These are phyloP conservation scores for Pocillopora verrucosa DNA, from an alignment of 64 coral and sea anemone genomes.

Conservation along the genomic window DNA sequence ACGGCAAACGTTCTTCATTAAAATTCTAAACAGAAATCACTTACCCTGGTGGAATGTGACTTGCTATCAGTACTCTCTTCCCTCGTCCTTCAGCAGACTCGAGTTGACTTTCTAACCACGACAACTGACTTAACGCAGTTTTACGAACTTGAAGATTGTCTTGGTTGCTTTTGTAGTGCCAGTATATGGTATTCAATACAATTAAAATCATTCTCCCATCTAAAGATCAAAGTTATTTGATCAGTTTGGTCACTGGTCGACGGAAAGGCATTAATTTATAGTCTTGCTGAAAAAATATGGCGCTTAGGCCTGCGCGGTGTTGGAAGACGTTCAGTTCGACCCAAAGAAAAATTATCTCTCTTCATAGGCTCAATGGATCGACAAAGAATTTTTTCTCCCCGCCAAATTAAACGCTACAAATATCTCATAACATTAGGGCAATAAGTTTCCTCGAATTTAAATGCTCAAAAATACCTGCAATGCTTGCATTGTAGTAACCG, in stretches of 20 bases:
- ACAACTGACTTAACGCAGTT: slow-evolving; percentile 33
- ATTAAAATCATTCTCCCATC: slow-evolving; percentile 46
- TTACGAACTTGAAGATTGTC: neutral
- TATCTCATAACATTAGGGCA: too few relatives aligned
- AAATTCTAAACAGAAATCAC: neutral
- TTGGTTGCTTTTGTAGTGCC: neutral
- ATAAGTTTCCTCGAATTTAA: neutral
- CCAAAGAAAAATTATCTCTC: too few relatives aligned
- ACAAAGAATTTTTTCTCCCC: too few relatives aligned
- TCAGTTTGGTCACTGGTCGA: neutral
- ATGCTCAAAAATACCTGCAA: slow-evolving; percentile 30
- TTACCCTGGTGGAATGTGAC: slow-evolving; percentile 67
- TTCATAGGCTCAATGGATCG: too few relatives aligned
- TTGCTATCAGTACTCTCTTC: slow-evolving; percentile 47
- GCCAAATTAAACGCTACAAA: too few relatives aligned
- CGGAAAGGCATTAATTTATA: too few relatives aligned
- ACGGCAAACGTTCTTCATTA: too few relatives aligned
- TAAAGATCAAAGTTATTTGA: neutral
- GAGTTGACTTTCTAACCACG: slow-evolving; percentile 53
- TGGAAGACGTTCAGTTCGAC: too few relatives aligned
- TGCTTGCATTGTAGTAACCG: slow-evolving; percentile 74
- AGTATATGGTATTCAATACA: slow-evolving; percentile 55
- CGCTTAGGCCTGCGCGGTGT: too few relatives aligned
- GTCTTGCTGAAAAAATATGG: too few relatives aligned
- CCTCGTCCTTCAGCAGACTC: slow-evolving; percentile 1